Base-by-base conservation (phyloP, 2,113 vertebrate species). In the Dolichallabes microphthalmus region DNA sequence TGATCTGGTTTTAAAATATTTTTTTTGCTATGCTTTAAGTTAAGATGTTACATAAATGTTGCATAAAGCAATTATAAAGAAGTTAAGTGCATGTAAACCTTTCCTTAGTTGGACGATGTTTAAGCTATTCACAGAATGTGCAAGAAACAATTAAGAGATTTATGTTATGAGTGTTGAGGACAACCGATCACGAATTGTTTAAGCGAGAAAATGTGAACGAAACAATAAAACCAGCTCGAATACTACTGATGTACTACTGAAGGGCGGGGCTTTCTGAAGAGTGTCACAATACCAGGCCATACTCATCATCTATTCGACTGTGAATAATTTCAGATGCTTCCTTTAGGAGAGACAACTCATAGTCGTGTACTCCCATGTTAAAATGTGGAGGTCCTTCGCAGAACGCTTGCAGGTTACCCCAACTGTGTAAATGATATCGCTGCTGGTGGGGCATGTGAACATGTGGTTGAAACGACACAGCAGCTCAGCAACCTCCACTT, bases 391-490 rank as follows among this genome's bases (percentile, higher is more conserved):
- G 3, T 57, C 17, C 27, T 20, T 3, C 1, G 27, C 15, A 32
- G 27, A 77, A 77, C 4, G 55, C 1, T 19, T 78, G 76, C 58
- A 60, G 30, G 76, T 81, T 64, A 68, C 53, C 63, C 69, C n/a
- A 57, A 32, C 52, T 25, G 64, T 58, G 17, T 35, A 78, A 60
- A 60, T 60, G 81, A 25, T 57, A 82, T 81, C 10, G 19, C 22
- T 81, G 50, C 68, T 61, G 27, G 68, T 86, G 57, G 73, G 83
- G 50, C 83, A 58, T 69, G 17, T 53, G 63, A 58, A 69, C 75
- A 78, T 64, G 60, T 19, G 79, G 85, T 81, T 73, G 7, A 82
- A 69, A 81, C 39, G 13, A 81, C 64, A 82, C 30, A 39, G 66
- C 78, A 52, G 66, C 78, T 17, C 25, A 22, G 76, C 11, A 85